These are phyloP conservation scores for Edolisoma coerulescens DNA, from an alignment of 2,113 vertebrate species.

Conservation along the genomic window DNA sequence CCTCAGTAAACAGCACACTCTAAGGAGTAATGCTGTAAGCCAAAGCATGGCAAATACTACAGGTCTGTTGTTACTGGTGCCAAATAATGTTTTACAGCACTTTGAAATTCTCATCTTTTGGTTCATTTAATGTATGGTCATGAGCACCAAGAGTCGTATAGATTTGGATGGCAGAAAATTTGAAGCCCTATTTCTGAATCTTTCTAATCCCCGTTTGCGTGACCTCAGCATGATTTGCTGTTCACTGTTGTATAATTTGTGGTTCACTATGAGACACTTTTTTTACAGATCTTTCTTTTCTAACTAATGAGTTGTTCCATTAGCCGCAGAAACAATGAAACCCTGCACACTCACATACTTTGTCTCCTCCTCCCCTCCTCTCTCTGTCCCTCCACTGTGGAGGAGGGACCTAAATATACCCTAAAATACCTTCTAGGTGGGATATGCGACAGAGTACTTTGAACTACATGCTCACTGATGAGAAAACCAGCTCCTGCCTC, in stretches of 20 bases:
- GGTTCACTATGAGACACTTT: neutral
- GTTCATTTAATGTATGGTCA: neutral
- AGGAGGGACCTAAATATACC: neutral
- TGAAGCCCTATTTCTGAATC: neutral
- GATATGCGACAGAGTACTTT: neutral
- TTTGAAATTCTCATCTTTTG: neutral
- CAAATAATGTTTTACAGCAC: neutral
- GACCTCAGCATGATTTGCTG: neutral
- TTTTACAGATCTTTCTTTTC: neutral
- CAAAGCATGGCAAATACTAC: neutral
- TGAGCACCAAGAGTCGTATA: neutral
- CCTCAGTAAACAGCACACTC: neutral
- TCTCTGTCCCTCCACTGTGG: neutral
- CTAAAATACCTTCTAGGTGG: neutral
- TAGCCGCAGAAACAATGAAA: neutral
- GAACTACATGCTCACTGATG: neutral
- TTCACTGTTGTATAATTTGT: no score
- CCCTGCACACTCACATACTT: neutral
- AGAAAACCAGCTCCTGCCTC: neutral
- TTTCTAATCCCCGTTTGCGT: neutral
- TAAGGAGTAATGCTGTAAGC: neutral
- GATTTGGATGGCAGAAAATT: neutral
- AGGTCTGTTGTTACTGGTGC: neutral
- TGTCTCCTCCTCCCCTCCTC: neutral
- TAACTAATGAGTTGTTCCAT: neutral